Evolutionary conservation across 2,113 vertebrate genomes (phyloP).

Genomic region (Upupa epops): DNA sequence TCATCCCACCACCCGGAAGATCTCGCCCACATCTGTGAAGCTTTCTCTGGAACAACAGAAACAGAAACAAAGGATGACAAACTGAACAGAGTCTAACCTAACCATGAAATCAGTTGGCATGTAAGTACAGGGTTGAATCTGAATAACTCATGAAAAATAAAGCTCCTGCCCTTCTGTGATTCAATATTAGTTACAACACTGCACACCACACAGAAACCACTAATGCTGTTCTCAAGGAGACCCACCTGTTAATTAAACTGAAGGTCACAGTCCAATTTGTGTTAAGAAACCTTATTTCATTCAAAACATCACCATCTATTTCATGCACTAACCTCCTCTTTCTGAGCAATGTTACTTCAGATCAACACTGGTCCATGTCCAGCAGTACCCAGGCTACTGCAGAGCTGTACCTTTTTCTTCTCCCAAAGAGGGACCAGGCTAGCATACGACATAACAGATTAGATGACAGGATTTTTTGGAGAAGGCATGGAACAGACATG

Average conservation of each 20-base stretch:
- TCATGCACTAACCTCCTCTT: neutral
- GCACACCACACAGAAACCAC: neutral
- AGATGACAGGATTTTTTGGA: neutral
- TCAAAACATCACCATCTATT: neutral
- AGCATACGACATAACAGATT: neutral
- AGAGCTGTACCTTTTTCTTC: neutral
- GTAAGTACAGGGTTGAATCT: neutral
- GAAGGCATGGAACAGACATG: neutral
- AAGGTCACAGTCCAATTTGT: neutral
- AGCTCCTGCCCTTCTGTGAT: neutral
- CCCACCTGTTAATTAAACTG: neutral
- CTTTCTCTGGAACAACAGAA: conserved; percentile 8
- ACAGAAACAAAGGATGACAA: conserved; percentile 12
- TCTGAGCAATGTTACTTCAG: neutral
- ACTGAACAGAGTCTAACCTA: neutral
- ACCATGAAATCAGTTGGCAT: rapidly evolving
- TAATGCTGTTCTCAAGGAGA: neutral
- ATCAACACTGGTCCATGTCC: neutral
- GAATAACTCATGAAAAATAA: neutral
- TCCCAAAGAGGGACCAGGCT: neutral
- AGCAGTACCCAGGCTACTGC: rapidly evolving
- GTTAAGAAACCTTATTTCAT: neutral
- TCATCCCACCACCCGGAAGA: neutral
- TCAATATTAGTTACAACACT: neutral
- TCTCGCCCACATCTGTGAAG: neutral